Conservation (phyloP, 2,113 vertebrate species). For the Conger conger region DNA sequence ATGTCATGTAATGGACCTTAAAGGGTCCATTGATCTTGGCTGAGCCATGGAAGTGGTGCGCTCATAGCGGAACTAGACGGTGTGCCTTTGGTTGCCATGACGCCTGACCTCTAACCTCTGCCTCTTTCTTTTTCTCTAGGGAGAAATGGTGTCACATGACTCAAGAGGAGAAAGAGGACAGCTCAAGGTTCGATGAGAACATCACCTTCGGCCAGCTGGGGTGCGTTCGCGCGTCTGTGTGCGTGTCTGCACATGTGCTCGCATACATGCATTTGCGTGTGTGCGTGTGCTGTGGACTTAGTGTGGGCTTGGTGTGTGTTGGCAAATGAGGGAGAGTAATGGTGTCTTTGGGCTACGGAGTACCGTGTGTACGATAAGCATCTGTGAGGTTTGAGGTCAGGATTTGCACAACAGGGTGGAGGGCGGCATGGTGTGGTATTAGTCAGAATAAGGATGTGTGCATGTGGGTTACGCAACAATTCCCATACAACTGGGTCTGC, state of each 20-base stretch:
- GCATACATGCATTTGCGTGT: too few relatives aligned
- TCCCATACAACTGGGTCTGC: background rate
- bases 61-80: background rate
- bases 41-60: background rate
- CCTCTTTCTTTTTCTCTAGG: conserved; percentile 66
- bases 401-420: background rate
- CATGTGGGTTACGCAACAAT: too few relatives aligned
- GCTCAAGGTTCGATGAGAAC: conserved; percentile 91
- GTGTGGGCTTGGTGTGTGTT: background rate
- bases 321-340: background rate
- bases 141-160: conserved; percentile 99
- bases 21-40: too few relatives aligned
- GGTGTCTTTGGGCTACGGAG: background rate
- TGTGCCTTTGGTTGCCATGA: background rate
- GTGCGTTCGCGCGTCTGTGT: conserved; percentile 58
- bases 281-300: background rate
- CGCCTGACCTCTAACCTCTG: conserved; percentile 19
- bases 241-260: background rate
- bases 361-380: background rate
- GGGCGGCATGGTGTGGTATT: background rate
- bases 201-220: conserved; percentile 96
- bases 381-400: background rate
- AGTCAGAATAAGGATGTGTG: background rate
- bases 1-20: too few relatives aligned
- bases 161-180: conserved; percentile 88